phyloP scores from a whole-genome alignment of 1,140 invertebrate genomes.

The Neomicropteryx cornuta region DNA sequence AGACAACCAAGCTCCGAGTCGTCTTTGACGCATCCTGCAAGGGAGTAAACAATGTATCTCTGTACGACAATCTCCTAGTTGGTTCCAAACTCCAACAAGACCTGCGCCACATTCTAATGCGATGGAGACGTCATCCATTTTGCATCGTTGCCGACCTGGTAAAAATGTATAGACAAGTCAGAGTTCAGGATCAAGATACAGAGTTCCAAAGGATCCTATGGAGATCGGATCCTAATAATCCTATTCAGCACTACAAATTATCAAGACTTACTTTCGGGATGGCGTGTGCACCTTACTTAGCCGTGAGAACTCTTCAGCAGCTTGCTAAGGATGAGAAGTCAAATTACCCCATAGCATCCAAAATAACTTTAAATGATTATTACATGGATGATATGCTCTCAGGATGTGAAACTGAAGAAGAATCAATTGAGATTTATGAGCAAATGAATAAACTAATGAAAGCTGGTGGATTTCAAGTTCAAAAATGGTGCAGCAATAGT shows the following conservation, averaged over 20 bases:
- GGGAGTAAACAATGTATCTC: slow-evolving; percentile 13
- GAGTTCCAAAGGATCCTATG: slow-evolving; percentile 31
- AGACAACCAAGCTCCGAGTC: slow-evolving; percentile 13
- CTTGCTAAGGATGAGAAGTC: slow-evolving; percentile 20
- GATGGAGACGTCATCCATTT: slow-evolving; percentile 11
- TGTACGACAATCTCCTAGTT: slow-evolving; percentile 16
- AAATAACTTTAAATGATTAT: slow-evolving; percentile 19
- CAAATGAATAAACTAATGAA: slow-evolving; percentile 15
- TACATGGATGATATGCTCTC: slow-evolving; percentile 29
- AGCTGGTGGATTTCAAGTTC: slow-evolving; percentile 17
- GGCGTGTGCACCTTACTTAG: slow-evolving; percentile 23
- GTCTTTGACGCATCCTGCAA: slow-evolving; percentile 13
- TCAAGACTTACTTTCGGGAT: slow-evolving; percentile 26
- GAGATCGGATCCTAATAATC: slow-evolving; percentile 11
- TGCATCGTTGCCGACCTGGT: slow-evolving; percentile 11
- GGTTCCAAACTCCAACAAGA: slow-evolving; percentile 15
- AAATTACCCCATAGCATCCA: slow-evolving; percentile 14
- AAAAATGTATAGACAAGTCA: slow-evolving; percentile 16
- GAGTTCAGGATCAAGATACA: slow-evolving; percentile 14
- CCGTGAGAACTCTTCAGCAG: slow-evolving; percentile 17
- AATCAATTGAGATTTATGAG: slow-evolving; percentile 13
- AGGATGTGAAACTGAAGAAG: slow-evolving; percentile 15
- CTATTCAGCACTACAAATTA: slow-evolving; percentile 16
- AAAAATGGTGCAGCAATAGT: slow-evolving; percentile 17
- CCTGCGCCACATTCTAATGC: slow-evolving; percentile 10